These are phyloP conservation scores for Drosophila tsacasi DNA, from an alignment of 1,140 invertebrate genomes.

Conservation along the genomic window DNA sequence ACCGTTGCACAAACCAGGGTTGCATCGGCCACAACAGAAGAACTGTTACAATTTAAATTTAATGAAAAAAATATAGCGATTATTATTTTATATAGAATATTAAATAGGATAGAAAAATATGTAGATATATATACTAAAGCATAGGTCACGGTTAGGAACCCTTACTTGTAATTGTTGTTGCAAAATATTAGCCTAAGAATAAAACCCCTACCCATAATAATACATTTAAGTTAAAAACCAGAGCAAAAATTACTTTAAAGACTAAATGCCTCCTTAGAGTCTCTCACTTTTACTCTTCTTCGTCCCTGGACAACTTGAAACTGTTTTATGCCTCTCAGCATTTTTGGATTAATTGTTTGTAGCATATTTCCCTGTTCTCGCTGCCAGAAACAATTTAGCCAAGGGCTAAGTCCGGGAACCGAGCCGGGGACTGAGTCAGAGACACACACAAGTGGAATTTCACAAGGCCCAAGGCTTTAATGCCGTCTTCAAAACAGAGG, in stretches of 20 bases:
- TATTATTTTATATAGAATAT: neutral
- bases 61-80: too few relatives aligned
- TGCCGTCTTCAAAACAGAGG: conserved; percentile 8
- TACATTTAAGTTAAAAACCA: neutral
- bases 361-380: conserved; percentile 24
- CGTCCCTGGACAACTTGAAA: conserved; percentile 26
- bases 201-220: too few relatives aligned
- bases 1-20: conserved; percentile 2
- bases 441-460: conserved; percentile 23
- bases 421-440: conserved; percentile 14
- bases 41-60: conserved; percentile 1
- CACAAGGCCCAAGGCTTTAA: conserved; percentile 21
- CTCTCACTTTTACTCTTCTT: neutral
- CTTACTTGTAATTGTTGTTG: neutral
- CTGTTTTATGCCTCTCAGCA: conserved; percentile 35
- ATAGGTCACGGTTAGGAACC: too few relatives aligned
- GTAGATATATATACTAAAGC: neutral
- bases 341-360: conserved; percentile 51
- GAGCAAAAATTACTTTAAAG: neutral
- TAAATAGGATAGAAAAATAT: neutral
- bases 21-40: neutral
- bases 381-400: conserved; percentile 18
- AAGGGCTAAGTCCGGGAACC: neutral
- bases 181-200: neutral
- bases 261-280: neutral